These are phyloP conservation scores for Plectrocnemia conspersa DNA, from an alignment of 1,140 invertebrate genomes.

Conservation along the genomic window DNA sequence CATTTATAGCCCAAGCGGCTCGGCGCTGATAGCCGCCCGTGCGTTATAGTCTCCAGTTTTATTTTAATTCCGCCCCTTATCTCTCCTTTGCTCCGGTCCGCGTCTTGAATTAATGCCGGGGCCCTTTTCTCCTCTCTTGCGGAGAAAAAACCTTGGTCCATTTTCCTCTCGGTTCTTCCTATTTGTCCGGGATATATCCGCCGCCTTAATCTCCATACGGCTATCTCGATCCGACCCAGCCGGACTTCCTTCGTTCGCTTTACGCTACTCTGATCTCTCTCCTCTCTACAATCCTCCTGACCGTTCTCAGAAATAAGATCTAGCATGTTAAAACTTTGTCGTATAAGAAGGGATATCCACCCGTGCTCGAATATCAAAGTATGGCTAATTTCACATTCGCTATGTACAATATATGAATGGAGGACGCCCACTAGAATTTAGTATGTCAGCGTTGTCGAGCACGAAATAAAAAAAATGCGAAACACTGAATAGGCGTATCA, in stretches of 20 bases:
- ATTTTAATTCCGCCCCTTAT: conserved; percentile 33
- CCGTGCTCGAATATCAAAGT: too few relatives aligned
- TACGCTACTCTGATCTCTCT: conserved; percentile 9
- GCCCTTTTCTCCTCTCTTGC: background rate
- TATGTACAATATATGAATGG: too few relatives aligned
- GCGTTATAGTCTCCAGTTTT: conserved; percentile 33
- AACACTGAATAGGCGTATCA: too few relatives aligned
- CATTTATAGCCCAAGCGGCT: conserved; percentile 30
- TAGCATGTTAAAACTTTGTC: too few relatives aligned
- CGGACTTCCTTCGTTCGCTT: conserved; percentile 5
- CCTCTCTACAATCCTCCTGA: too few relatives aligned
- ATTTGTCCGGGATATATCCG: background rate
- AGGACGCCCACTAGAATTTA: too few relatives aligned
- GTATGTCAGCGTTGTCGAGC: too few relatives aligned
- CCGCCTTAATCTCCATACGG: conserved; percentile 12
- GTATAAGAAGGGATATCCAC: too few relatives aligned
- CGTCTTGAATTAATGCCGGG: conserved; percentile 9
- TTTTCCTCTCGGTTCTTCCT: background rate
- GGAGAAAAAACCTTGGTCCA: conserved; percentile 2
- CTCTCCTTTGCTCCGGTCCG: background rate
- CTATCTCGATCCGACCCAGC: conserved; percentile 16
- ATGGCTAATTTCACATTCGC: too few relatives aligned
- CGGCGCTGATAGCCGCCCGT: conserved; percentile 15
- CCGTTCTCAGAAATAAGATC: too few relatives aligned
- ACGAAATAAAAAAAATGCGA: too few relatives aligned